phyloP scores from a whole-genome alignment of 2,888 invertebrate genomes.

The Apocheima hispidaria region DNA sequence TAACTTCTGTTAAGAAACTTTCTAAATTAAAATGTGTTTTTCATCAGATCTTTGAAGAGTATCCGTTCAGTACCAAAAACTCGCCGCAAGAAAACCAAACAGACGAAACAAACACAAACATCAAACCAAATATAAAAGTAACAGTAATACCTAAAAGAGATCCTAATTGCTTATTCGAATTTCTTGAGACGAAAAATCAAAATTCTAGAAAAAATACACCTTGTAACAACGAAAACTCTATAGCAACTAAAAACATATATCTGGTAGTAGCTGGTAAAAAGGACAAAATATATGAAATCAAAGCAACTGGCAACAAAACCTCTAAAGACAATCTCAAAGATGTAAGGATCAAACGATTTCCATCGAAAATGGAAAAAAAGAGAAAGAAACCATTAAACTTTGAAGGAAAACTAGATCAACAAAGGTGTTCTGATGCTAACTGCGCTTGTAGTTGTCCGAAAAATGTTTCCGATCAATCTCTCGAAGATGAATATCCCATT shows the following conservation, averaged over 20 bases:
- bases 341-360: constrained; percentile 46
- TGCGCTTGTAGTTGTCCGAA: constrained; percentile 11
- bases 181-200: constrained; percentile 47
- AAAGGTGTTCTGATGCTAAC: constrained; percentile 21
- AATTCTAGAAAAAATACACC: constrained; percentile 50
- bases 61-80: constrained; percentile 41
- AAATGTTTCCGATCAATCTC: background rate
- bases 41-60: constrained; percentile 55
- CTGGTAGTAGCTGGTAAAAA: constrained; percentile 58
- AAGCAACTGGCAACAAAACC: constrained; percentile 63
- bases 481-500: constrained; percentile 3
- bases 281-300: constrained; percentile 65
- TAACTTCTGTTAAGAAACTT: no score
- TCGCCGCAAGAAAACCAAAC: constrained; percentile 1
- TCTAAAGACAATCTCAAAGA: constrained; percentile 51
- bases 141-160: constrained; percentile 63
- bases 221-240: constrained; percentile 63
- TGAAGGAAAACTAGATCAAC: constrained; percentile 47
- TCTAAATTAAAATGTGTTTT: background rate
- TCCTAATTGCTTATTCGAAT: constrained; percentile 44
- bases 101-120: constrained; percentile 26
- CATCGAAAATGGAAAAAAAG: constrained; percentile 67
- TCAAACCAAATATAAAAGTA: constrained; percentile 65
- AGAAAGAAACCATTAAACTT: constrained; percentile 45
- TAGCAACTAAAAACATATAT: constrained; percentile 59